Evolutionary conservation across 1,140 invertebrate genomes (phyloP), one percentile per base, ranked within the genome.

Genomic region (Procambarus clarkii): DNA sequence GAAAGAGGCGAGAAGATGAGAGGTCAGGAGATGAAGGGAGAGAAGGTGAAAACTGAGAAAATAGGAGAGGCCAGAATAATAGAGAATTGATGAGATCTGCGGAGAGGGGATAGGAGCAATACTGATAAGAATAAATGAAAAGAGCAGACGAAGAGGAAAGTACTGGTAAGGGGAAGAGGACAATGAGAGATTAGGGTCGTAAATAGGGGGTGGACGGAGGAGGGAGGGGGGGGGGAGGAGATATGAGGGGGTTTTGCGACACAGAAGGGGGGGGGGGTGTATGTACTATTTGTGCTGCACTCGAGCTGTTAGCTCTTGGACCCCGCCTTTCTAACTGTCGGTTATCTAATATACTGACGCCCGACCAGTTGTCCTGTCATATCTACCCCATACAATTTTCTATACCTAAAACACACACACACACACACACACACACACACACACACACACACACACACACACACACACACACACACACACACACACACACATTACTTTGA

Each of bases 141-240:
- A 74, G 69, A 74, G 69, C 21, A 74, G 69, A 34, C 4, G 69
- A 11, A 74, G n/a, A 34, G 69, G 69, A 24, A 34, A 24, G 2
- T 2, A 74, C 69, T 5, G 18, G n/a, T 64, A 64, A n/a, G 69
- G n/a, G n/a, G 69, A 7, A 21, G 69, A 21, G 69, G 69, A 74
- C n/a, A 74, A 74, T 74, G 34, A 74, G 69, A 34, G 69, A 74
- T 74, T 74, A 74, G 69, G 69, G 69, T 74, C n/a, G 69, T 74
- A 24, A 74, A 4, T 24, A n/a, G 34, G 69, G 69, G 69, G n/a
- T 74, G 21, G 69, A 24, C n/a, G 24, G n/a, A 9, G n/a, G n/a
- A 24, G n/a, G 69, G 24, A 34, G 24, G 69, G 69, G 1, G 69
- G 69, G 69, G 69, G 4, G n/a, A 21, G 21, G 69, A 7, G 69